These are phyloP conservation scores for Odontocolon sp. DNA, from an alignment of 2,888 invertebrate genomes.

Conservation along the genomic window DNA sequence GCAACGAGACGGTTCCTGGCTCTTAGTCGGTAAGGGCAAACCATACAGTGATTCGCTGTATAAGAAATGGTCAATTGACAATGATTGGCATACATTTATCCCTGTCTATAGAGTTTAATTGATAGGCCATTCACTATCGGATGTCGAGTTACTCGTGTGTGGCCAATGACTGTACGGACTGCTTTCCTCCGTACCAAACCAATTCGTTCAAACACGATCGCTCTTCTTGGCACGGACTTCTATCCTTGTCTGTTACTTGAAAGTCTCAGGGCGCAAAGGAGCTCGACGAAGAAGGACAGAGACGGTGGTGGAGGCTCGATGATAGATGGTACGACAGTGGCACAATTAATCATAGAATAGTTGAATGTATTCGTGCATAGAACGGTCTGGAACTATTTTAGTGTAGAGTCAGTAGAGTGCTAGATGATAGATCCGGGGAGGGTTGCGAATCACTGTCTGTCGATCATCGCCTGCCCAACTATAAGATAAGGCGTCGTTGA, in stretches of 20 bases:
- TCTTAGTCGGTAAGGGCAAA: not conserved
- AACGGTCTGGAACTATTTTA: slow-evolving; percentile 5
- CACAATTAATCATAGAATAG: slow-evolving; percentile 71
- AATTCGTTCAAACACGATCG: slow-evolving; percentile 7
- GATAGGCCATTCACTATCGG: too few species aligned
- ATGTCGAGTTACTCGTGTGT: too few species aligned
- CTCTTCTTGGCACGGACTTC: not conserved
- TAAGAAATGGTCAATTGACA: too few species aligned
- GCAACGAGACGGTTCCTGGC: slow-evolving; percentile 28
- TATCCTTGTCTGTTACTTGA: not conserved
- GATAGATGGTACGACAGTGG: slow-evolving; percentile 70
- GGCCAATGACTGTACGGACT: too few species aligned
- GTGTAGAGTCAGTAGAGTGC: too few species aligned
- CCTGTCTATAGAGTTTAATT: too few species aligned
- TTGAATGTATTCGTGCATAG: slow-evolving; percentile 42
- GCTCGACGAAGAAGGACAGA: slow-evolving; percentile 18
- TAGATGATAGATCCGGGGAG: slow-evolving; percentile 31
- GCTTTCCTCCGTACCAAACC: slow-evolving; percentile 62
- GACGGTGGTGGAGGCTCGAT: slow-evolving; percentile 33
- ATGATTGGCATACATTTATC: too few species aligned
- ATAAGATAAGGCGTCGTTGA: slow-evolving; percentile 10
- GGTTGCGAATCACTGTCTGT: slow-evolving; percentile 46
- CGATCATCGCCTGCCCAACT: slow-evolving; percentile 34
- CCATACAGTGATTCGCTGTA: too few species aligned
- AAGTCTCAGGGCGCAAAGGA: not conserved